Evolutionary conservation across 2,797 vertebrate genomes (phyloP), one percentile per base, ranked within the genome.

Genomic region (Pipistrellus nathusii): DNA sequence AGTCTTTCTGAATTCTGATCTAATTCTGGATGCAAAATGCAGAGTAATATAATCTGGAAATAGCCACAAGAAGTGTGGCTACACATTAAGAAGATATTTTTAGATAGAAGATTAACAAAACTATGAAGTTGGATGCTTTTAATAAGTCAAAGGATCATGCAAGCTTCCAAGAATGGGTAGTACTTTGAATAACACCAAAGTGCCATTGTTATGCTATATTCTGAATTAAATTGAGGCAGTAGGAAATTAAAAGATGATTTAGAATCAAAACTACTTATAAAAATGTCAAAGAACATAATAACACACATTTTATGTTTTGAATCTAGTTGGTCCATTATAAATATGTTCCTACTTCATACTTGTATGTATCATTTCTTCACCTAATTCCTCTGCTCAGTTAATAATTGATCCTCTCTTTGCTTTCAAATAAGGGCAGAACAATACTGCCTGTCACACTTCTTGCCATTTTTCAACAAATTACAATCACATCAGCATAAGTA

Each of bases 171-270:
- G 32, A 15, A 71, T n/a, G 41, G 38, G 1, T 69, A 27, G 8
- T 32, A 59, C 44, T 75, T 51, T 35, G 21, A 85, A 69, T 69
- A 80, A 73, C 20, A 73, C 8, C 25, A 48, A 57, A 73, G 21
- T 48, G 41, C 41, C 25, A 32, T 73, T 91, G n/a, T 13, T 85
- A 51, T 14, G 23, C 17, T 78, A 27, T 85, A 80, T 94, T 66
- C 38, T 62, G 44, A 84, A 15, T 77, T 88, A 64, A 78, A 78
- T 13, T 48, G 35, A 55, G 30, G 23, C 11, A n/a, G 35, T 14
- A 48, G 8, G 12, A 88, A 84, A 64, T 84, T 78, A 78, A 92
- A 83, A 88, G 9, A 84, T 84, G 57, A 32, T 23, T 84, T 53
- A 38, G 18, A 84, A 51, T 88, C 23, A 83, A 78, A 53, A 38